Base-by-base conservation (phyloP, 2,113 vertebrate species). In the Emydocephalus ijimae region DNA sequence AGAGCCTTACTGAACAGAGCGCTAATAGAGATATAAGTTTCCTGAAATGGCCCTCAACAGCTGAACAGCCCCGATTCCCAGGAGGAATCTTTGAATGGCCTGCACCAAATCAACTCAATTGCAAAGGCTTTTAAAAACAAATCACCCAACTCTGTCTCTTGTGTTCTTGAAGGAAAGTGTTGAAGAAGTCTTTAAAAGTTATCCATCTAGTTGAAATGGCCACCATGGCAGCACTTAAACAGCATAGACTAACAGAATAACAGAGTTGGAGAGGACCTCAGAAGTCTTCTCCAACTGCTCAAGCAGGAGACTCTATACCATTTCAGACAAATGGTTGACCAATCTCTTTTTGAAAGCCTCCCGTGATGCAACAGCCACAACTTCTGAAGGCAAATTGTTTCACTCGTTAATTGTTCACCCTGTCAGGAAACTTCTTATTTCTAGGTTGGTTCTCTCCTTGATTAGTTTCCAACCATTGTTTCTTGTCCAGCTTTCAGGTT, bases 21-120 rank as follows among this genome's bases (percentile, higher is more conserved):
- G 11, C 7, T 95, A 23, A 89, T 91, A 90, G 45, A 11, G 86
- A 81, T 43, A 87, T 91, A 93, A 85, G 91, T 55, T 54, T 93
- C 34, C 87, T 7, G 5, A 69, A 61, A 61, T 69, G 89, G 81
- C 90, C 3, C 2, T 64, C 55, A 86, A 87, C 8, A 94, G 93
- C 90, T 48, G 39, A 55, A 81, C 7, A 29, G 59, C 2, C 88
- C 39, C 11, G 54, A 89, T 3, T 93, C 74, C n/a, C 93, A 20
- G 45, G 10, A 45, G 92, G 29, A 29, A 21, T 61, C 45, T 1
- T 12, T 23, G 50, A 89, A 90, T 26, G 21, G 11, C 50, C 43
- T 8, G 61, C 50, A 81, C 59, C 87, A 92, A 92, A 89, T 92
- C 87, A 89, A 64, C 61, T 92, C 59, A 43, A 92, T 20, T 74